phyloP scores from a whole-genome alignment of 2,797 vertebrate genomes.

The Gorsachius magnificus region DNA sequence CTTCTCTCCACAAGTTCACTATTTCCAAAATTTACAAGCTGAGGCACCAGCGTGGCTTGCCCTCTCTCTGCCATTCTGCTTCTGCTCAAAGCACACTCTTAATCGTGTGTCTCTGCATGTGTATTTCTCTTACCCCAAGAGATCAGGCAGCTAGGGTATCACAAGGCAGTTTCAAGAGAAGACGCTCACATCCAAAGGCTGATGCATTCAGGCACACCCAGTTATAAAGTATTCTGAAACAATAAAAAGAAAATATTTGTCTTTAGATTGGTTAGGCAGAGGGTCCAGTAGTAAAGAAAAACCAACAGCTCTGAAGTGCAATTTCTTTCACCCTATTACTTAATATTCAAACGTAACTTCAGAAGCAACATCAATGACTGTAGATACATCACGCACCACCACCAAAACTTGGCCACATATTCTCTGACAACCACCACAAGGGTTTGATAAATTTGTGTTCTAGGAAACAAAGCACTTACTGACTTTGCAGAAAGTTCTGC shows the following conservation, averaged over 20 bases:
- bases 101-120: background rate
- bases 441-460: background rate
- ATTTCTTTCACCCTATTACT: background rate
- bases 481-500: background rate
- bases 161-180: slow-evolving; percentile 5
- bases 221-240: slow-evolving; percentile 19
- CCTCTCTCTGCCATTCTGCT: background rate
- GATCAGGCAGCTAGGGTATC: background rate
- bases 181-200: background rate
- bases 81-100: background rate
- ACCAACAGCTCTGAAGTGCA: background rate
- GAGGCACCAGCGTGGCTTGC: background rate
- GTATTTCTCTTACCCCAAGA: background rate
- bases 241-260: background rate
- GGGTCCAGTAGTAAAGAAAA: background rate
- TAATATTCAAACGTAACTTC: background rate
- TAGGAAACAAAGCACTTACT: background rate
- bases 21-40: background rate
- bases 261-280: background rate
- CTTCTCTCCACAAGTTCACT: background rate
- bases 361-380: background rate
- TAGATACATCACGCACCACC: background rate
- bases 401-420: background rate
- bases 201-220: slow-evolving; percentile 6
- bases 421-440: background rate